phyloP scores from a whole-genome alignment of 2,113 vertebrate genomes.

The Falco punctatus region DNA sequence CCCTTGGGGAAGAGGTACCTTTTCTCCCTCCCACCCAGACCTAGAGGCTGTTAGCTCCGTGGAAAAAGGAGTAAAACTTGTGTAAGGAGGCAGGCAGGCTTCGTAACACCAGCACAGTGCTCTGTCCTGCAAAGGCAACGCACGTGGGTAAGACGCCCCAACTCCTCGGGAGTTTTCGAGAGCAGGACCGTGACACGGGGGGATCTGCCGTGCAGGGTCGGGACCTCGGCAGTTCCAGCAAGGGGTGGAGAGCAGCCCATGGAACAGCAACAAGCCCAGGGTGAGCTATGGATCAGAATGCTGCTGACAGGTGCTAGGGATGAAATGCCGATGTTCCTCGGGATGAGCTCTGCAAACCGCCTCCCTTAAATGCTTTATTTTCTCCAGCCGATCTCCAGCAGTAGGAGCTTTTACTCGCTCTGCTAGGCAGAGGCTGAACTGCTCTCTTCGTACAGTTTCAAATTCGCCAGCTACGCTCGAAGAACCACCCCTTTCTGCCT shows the following conservation, averaged over 20 bases:
- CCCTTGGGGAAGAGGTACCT: not conserved
- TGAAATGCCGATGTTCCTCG: not conserved
- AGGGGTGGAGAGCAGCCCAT: not conserved
- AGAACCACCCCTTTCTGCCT: conserved; percentile 49
- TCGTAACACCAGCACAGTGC: not conserved
- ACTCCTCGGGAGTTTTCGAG: not conserved
- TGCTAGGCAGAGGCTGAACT: conserved; percentile 28
- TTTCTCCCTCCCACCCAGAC: not conserved
- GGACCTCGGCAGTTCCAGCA: not conserved
- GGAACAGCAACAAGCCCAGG: not conserved
- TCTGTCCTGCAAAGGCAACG: not conserved
- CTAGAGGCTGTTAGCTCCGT: not conserved
- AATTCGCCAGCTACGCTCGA: conserved; percentile 31
- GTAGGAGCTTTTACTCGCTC: conserved; percentile 9
- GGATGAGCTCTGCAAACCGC: not conserved
- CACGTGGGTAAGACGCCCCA: not conserved
- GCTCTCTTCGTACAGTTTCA: conserved; percentile 28
- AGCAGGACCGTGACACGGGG: not conserved
- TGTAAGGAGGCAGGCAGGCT: not conserved
- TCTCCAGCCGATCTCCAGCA: not conserved
- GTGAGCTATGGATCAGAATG: not conserved
- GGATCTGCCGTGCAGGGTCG: not conserved
- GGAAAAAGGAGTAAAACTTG: not conserved
- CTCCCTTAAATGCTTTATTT: conserved; percentile 6
- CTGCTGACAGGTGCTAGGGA: not conserved